Evolutionary conservation across 37 sponge, comb jelly and placozoan species (phyloP).

Genomic region (Agelas oroides): DNA sequence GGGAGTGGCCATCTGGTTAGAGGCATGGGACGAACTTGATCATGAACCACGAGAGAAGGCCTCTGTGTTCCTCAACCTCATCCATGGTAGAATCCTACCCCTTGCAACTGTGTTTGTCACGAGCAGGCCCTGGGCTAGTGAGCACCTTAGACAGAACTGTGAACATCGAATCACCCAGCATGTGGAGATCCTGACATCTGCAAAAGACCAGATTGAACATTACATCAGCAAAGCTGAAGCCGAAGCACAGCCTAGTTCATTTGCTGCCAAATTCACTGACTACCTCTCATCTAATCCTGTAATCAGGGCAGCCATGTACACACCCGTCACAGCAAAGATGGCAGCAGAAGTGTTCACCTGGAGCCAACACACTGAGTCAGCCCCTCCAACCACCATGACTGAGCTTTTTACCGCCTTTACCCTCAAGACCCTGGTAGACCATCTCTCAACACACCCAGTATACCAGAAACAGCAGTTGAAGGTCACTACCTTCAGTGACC

Average conservation of each 20-base stretch:
- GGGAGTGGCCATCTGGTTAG: slow-evolving; percentile 12
- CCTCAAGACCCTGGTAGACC: not conserved
- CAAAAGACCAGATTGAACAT: slow-evolving; percentile 4
- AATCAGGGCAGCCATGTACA: slow-evolving; percentile 29
- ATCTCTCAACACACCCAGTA: not conserved
- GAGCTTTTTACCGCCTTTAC: slow-evolving; percentile 24
- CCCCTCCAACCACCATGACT: slow-evolving; percentile 26
- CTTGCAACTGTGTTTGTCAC: slow-evolving; percentile 21
- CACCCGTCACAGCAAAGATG: slow-evolving; percentile 30
- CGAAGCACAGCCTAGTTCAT: not conserved
- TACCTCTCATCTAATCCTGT: slow-evolving; percentile 19
- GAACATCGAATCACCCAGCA: not conserved
- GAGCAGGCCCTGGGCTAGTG: slow-evolving; percentile 31
- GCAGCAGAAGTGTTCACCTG: not conserved
- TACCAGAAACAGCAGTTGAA: not conserved
- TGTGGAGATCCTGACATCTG: slow-evolving; percentile 28
- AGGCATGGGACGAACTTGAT: slow-evolving; percentile 49
- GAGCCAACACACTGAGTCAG: not conserved
- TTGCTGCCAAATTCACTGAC: not conserved
- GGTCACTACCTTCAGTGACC: not conserved
- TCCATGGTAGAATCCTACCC: slow-evolving; percentile 23
- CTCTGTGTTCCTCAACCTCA: slow-evolving; percentile 9
- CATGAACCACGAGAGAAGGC: not conserved
- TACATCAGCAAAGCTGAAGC: not conserved
- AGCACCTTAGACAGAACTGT: not conserved